phyloP scores from a whole-genome alignment of 2,113 vertebrate genomes.

The Gracilinanus agilis region DNA sequence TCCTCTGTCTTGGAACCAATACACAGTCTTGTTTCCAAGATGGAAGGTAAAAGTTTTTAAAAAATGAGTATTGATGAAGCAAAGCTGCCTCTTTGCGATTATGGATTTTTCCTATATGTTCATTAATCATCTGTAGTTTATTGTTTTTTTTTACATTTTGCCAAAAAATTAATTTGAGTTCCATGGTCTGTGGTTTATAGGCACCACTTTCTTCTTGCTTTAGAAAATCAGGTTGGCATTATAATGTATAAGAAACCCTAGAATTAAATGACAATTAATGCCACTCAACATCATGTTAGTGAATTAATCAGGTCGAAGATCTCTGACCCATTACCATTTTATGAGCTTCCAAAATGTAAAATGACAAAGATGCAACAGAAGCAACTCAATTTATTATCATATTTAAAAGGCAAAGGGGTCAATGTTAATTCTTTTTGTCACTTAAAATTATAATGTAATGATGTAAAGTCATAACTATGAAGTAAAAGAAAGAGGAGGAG shows the following conservation, averaged over 20 bases:
- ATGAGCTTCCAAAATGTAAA: background rate
- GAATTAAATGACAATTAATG: conserved; percentile 58
- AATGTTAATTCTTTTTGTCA: conserved; percentile 36
- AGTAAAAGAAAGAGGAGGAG: conserved; percentile 44
- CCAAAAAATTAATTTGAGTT: background rate
- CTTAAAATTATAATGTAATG: conserved; percentile 33
- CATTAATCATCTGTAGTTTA: background rate
- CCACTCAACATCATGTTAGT: conserved; percentile 30
- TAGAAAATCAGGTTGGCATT: background rate
- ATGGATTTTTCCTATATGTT: background rate
- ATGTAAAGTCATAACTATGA: conserved; percentile 32
- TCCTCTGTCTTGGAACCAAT: too few relatives aligned
- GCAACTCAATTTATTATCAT: conserved; percentile 22
- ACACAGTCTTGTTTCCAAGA: too few relatives aligned
- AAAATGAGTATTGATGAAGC: background rate
- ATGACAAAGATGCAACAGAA: conserved; percentile 37
- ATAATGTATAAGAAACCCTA: conserved; percentile 40
- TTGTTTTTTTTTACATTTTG: background rate
- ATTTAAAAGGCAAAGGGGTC: conserved; percentile 51
- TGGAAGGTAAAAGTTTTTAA: too few relatives aligned
- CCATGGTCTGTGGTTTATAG: background rate
- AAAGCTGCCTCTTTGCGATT: background rate
- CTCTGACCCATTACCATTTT: conserved; percentile 39
- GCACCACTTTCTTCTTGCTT: background rate
- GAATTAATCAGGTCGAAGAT: conserved; percentile 47